Evolutionary conservation across 2,797 vertebrate species (phyloP), one percentile per base, ranked within the genome.

Genomic region (Scarus forsteni): DNA sequence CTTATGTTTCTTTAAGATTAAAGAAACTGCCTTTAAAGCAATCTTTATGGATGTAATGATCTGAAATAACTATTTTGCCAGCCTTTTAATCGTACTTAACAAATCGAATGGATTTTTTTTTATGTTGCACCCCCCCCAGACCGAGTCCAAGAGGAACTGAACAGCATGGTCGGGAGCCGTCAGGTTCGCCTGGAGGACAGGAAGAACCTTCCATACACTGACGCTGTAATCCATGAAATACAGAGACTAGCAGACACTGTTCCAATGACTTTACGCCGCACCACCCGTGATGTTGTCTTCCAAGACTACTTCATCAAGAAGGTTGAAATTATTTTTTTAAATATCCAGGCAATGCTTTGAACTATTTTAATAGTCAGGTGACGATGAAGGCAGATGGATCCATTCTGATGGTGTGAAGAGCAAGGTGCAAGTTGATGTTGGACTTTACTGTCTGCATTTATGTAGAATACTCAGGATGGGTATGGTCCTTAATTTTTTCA

Each of bases 201-300:
- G 46, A 91, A 74, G 68, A 78, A 73, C 55, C 73, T 92, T 36
- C 76, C 85, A 0, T 89, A 81, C 43, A 88, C 73, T 15, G 69
- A 91, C 3, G 89, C 89, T 4, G 88, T 91, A 68, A 80, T 91
- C 56, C 89, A 92, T 66, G 89, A 27, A 27, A 27, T 27, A 27
- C 27, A 27, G 27, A 27, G 27, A 4, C 27, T 27, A 4, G 27
- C 27, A 92, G 69, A 82, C 10, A 42, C 75, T 5, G 1, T 50
- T 19, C 90, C 87, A 3, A 34, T 85, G 13, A 34, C 14, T 3
- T 0, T 77, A 5, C 60, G 9, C 15, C 42, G 66, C 3, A 82
- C 86, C 60, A 61, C n/a, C 36, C 52, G 60, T 46, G 87, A 92
- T 18, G 65, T 88, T 49, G 58, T 75, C 38, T 80, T 91, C 40